phyloP scores from a whole-genome alignment of 30 jellyfish, hydroid and myxozoan genomes.

The Pelagia noctiluca region DNA sequence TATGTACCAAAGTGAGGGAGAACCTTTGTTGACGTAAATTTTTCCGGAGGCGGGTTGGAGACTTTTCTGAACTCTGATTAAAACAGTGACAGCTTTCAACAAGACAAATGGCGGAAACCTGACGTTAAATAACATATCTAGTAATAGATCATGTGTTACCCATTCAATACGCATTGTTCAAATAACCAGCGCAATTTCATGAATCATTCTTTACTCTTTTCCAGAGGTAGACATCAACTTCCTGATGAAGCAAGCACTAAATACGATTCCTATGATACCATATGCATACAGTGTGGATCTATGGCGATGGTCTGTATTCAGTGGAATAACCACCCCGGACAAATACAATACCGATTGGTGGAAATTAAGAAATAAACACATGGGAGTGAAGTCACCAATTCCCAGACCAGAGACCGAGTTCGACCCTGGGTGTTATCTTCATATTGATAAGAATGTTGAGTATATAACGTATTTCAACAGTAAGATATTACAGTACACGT shows the following conservation, averaged over 20 bases:
- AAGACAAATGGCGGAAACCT: no score
- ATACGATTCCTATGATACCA: slow-evolving; percentile 69
- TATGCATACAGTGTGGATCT: slow-evolving; percentile 75
- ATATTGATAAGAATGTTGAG: slow-evolving; percentile 84
- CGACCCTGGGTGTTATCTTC: slow-evolving; percentile 87
- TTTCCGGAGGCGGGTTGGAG: no score
- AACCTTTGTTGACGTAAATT: no score
- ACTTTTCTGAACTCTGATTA: no score
- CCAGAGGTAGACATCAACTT: slow-evolving; percentile 85
- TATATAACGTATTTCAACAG: slow-evolving; percentile 81
- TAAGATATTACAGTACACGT: slow-evolving; percentile 78
- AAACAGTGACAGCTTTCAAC: no score
- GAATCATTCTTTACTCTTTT: slow-evolving; percentile 33
- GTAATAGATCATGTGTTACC: no score
- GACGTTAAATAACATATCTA: no score
- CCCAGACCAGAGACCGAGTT: slow-evolving; percentile 57
- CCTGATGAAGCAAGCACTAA: slow-evolving; percentile 82
- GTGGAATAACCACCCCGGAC: slow-evolving; percentile 49
- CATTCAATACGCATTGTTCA: no score
- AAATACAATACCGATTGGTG: slow-evolving; percentile 85
- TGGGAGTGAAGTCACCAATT: slow-evolving; percentile 74
- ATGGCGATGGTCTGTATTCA: slow-evolving; percentile 91
- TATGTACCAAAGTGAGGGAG: no score
- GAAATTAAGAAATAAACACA: slow-evolving; percentile 56
- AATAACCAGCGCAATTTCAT: no score